These are phyloP conservation scores for Oreohelix idahoensis DNA, from an alignment of 1,140 invertebrate species.

Conservation along the genomic window DNA sequence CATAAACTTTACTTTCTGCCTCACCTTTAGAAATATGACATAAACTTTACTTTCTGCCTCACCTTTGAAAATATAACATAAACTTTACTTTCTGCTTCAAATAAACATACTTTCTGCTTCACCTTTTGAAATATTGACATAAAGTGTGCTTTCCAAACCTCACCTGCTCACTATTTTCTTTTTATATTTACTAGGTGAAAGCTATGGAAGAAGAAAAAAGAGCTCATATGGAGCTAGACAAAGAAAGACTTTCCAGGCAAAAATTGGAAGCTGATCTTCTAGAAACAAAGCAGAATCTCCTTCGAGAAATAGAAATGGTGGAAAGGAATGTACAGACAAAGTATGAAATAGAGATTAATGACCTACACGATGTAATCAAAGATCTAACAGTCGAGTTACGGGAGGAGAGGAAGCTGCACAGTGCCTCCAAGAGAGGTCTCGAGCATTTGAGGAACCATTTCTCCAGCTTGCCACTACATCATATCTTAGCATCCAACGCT, in stretches of 20 bases:
- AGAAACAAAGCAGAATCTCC: conserved; percentile 19
- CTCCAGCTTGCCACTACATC: conserved; percentile 53
- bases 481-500: conserved; percentile 52
- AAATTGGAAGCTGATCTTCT: conserved; percentile 15
- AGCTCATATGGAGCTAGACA: conserved; percentile 18
- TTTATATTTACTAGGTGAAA: conserved; percentile 18
- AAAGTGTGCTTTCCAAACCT: no score
- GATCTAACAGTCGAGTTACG: conserved; percentile 49
- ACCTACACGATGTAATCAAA: conserved; percentile 48
- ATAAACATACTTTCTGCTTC: no score
- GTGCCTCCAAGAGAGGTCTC: conserved; percentile 51
- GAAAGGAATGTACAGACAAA: conserved; percentile 51
- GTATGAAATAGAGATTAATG: conserved; percentile 52
- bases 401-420: conserved; percentile 51
- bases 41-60: no score
- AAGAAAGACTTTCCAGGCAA: conserved; percentile 9
- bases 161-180: neutral
- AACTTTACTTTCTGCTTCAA: no score
- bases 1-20: no score
- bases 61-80: no score
- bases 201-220: conserved; percentile 7
- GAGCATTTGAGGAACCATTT: conserved; percentile 60
- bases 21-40: no score
- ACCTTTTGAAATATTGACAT: no score
- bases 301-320: conserved; percentile 47